Base-by-base conservation (phyloP, 2,888 invertebrate genomes). In the Lordiphosa fenestrarum region DNA sequence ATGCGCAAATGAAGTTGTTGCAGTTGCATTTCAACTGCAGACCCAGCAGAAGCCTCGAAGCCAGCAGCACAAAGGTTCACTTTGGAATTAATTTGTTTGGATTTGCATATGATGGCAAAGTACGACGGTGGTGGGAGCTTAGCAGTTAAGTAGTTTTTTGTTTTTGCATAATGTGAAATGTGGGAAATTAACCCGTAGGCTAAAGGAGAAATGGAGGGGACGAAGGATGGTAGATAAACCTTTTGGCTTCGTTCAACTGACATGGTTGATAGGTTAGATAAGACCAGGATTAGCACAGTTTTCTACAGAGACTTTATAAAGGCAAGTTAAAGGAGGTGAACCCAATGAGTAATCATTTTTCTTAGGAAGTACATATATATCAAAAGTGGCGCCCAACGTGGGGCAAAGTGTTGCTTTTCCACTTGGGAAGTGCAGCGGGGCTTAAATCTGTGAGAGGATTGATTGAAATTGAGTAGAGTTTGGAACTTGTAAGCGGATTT, bases 1-100 rank as follows among this genome's bases (percentile, higher is more conserved):
- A 30, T 30, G 30, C 78, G 80, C 85, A 84, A 80, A 78, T 81
- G 84, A 81, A 81, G 84, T 84, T 84, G 84, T 84, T 84, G 82
- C 84, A 73, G 69, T 44, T 59, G 69, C 47, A 30, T 30, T 30
- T 30, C 30, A 59, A 41, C 41, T 69, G 84, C 84, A 73, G 12
- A 38, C 25, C 25, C 25, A 25, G 19, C 19, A 19, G 19, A 19
- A 25, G 25, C 25, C 25, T 25, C 6, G 25, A 52, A 15, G 48
- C 33, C 23, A 10, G 46, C 23, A 10, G 46, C 61, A 69, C 76
- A 76, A 76, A 76, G 76, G 76, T 56, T 84, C 73, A 62, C 69
- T 65, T 82, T 55, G 76, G 76, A 83, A 76, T 76, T 76, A 76
- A 83, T 76, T 77, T 81, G 82, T 84, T 76, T 49, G 64, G 76